These are phyloP conservation scores for Eupithecia abbreviata DNA, from an alignment of 2,888 invertebrate species.

Conservation along the genomic window DNA sequence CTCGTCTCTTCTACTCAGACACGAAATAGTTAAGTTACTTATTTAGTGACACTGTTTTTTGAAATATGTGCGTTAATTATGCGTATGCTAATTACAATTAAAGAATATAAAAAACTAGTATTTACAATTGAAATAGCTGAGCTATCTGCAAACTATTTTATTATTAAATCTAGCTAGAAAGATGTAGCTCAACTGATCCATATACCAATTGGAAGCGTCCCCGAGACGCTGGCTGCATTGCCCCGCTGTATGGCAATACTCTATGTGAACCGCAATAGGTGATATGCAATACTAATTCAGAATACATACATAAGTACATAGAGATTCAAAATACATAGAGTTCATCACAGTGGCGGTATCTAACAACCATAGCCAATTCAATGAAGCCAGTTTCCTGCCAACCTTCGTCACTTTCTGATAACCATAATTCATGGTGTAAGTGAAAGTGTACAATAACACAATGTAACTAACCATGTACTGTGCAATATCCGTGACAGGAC, in stretches of 20 bases:
- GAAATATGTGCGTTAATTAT: background rate
- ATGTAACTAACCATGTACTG: constrained; percentile 48
- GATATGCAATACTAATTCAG: background rate
- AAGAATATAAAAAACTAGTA: too few relatives aligned
- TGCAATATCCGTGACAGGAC: constrained; percentile 67
- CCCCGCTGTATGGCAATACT: background rate
- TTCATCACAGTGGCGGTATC: background rate
- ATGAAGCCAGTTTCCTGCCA: constrained; percentile 13
- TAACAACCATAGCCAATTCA: background rate
- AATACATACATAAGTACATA: too few relatives aligned
- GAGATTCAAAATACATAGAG: too few relatives aligned
- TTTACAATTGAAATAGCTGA: too few relatives aligned
- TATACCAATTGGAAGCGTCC: too few relatives aligned
- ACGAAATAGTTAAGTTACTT: constrained; percentile 1
- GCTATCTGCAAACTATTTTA: too few relatives aligned
- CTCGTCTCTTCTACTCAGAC: background rate
- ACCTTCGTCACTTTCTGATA: constrained; percentile 42
- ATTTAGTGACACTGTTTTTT: background rate
- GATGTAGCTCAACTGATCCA: too few relatives aligned
- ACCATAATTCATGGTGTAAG: constrained; percentile 54
- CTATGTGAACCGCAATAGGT: background rate
- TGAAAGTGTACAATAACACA: constrained; percentile 60
- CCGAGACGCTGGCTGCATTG: too few relatives aligned
- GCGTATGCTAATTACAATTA: too few relatives aligned
- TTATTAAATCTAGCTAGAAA: too few relatives aligned